Evolutionary conservation across 2,113 vertebrate species (phyloP), one percentile per base, ranked within the genome.

Genomic region (Odocoileus virginianus): DNA sequence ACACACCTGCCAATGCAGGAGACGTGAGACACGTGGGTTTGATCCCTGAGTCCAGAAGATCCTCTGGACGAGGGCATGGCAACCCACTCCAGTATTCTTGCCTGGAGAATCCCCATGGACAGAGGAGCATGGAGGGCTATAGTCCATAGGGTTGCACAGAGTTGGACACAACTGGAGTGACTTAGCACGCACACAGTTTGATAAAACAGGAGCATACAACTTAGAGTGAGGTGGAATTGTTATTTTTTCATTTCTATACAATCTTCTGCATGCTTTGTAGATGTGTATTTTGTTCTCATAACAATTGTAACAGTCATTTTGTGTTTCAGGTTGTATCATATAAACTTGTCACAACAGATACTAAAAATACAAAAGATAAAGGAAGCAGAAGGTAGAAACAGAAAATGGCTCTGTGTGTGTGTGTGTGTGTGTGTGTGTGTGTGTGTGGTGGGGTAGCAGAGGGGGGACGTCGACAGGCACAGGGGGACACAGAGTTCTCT

Each of bases 391-490:
- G 54, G 43, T 43, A 55, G 79, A 90, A 40, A 10, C 17, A 55
- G 45, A 81, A 71, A 21, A 43, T 8, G 30, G 58, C 17, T 79
- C 4, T 58, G 30, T 43, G 14, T 64, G 5, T 84, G 1, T 40
- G 28, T 19, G 67, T 9, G 21, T 10, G 16, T 40, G 28, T 19
- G 67, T 9, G 21, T 10, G 16, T 43, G 3, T 14, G 50, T 23
- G 50, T 15, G 11, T 7, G 28, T 10, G 7, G 19, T 16, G 36
- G 27, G 30, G 43, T 1, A 7, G 81, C 21, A 3, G n/a, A 30
- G 23, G 1, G 7, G n/a, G 1, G 76, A n/a, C 10, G 30, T 19
- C 0, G 10, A 8, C 2, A n/a, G 36, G 50, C 21, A 30, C 0
- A 52, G 14, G 28, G 33, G 33, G 52, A 82, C 36, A 67, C 3